Conservation (phyloP, 1,140 invertebrate genomes). For the Callitettix versicolor region DNA sequence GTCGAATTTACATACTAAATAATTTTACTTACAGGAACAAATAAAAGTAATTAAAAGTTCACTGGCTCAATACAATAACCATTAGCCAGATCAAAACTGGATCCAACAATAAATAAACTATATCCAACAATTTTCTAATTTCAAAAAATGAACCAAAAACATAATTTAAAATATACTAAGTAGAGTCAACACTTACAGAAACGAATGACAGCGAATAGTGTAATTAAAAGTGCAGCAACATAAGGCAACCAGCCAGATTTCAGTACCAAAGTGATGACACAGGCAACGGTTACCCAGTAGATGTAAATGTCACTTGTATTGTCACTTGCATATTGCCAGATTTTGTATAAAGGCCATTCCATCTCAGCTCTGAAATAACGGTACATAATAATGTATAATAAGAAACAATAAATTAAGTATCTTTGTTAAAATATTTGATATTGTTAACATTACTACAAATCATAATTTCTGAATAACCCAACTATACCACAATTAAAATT, state of each 20-base stretch:
- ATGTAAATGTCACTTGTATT: constrained; percentile 17
- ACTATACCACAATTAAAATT: no score
- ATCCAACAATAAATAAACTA: no score
- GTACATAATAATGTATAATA: background rate
- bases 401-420: background rate
- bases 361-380: background rate
- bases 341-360: background rate
- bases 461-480: no score
- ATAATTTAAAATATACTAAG: constrained; percentile 8
- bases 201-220: constrained; percentile 12
- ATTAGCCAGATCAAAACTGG: no score
- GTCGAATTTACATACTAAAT: no score
- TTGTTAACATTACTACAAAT: no score
- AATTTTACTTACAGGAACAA: no score
- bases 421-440: no score
- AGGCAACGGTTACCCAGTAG: constrained; percentile 14
- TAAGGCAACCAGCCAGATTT: constrained; percentile 17
- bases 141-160: constrained; percentile 28
- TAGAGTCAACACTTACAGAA: constrained; percentile 20
- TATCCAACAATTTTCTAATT: no score
- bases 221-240: constrained; percentile 14
- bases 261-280: constrained; percentile 10
- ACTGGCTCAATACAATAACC: no score
- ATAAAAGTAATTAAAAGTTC: no score
- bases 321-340: background rate